Evolutionary conservation across 2,888 invertebrate species (phyloP), one percentile per base, ranked within the genome.

Genomic region (Acleris emargana): DNA sequence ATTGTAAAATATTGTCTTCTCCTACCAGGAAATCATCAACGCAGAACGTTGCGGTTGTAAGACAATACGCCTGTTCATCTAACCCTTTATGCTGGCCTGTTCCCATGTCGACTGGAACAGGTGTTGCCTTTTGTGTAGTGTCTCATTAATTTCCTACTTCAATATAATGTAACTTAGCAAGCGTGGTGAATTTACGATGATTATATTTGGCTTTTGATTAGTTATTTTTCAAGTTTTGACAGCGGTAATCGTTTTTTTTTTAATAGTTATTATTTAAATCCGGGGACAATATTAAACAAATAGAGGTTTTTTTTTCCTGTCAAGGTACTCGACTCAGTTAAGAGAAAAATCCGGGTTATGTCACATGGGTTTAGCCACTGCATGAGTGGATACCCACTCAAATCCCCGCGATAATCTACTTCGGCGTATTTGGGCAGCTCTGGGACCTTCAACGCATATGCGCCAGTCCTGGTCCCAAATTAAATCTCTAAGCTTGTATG

Each of bases 81-180:
- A 54, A 45, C 63, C 68, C 60, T 64, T 72, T 72, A 62, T 70
- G 57, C 54, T 45, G 69, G 69, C 49, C 55, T 64, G 67, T 71
- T 73, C 73, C 73, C 73, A 72, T 73, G 73, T 71, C 73, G 22
- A 53, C 58, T 22, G 50, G 42, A 67, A 64, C 71, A 69, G 71
- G 70, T 70, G 68, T 68, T 52, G 61, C 45, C 18, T 59, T 52
- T 64, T 59, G 25, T 42, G 17, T 5, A n/a, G 47, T n/a, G 58
- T 38, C 45, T 52, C 66, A 61, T 60, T 51, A 50, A 60, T 61
- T 61, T 25, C n/a, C 52, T 52, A 66, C 16, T 57, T 51, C 51
- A 38, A 32, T 61, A 32, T 43, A 43, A 17, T 11, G 32, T 58
- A 16, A 9, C 22, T 9, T 49, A 50, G 32, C 38, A 45, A 45